Conservation (phyloP, 2,797 vertebrate genomes). For the Sardinella longiceps region DNA sequence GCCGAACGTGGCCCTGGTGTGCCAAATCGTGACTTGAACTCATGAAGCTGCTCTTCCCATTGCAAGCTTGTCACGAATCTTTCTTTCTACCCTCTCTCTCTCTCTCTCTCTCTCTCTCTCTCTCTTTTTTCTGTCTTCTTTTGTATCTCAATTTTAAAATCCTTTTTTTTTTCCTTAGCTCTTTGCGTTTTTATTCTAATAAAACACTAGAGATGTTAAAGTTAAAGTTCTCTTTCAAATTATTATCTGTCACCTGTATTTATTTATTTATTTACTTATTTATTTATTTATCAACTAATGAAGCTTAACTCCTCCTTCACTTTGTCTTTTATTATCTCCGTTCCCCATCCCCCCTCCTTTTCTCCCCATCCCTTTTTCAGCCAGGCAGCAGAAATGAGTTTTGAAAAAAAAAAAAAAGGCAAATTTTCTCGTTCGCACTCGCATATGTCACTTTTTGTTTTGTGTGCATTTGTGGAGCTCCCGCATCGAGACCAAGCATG, state of each 20-base stretch:
- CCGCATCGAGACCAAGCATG: slow-evolving; percentile 60
- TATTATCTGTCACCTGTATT: neutral
- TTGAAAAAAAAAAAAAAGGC: slow-evolving; percentile 72
- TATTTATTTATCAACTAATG: too few relatives aligned
- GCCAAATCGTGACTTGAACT: slow-evolving; percentile 16
- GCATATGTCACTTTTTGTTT: slow-evolving; percentile 65
- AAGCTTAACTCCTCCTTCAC: neutral
- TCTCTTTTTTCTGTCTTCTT: neutral
- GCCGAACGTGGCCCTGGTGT: neutral
- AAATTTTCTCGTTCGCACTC: slow-evolving; percentile 62
- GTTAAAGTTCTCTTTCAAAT: neutral
- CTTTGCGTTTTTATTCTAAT: neutral
- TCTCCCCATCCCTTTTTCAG: slow-evolving; percentile 42
- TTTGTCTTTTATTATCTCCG: slow-evolving; percentile 44
- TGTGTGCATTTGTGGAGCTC: slow-evolving; percentile 60
- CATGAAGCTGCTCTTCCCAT: neutral
- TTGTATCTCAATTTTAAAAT: too few relatives aligned
- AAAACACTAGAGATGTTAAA: neutral
- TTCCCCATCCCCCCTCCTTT: slow-evolving; percentile 41
- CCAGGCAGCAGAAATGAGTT: slow-evolving; percentile 70
- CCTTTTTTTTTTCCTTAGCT: neutral
- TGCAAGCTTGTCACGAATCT: neutral
- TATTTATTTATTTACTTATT: too few relatives aligned
- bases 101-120: slow-evolving; percentile 14
- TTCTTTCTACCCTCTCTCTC: neutral